Evolutionary conservation across 2,888 invertebrate species (phyloP).

Genomic region (Oligia latruncula): DNA sequence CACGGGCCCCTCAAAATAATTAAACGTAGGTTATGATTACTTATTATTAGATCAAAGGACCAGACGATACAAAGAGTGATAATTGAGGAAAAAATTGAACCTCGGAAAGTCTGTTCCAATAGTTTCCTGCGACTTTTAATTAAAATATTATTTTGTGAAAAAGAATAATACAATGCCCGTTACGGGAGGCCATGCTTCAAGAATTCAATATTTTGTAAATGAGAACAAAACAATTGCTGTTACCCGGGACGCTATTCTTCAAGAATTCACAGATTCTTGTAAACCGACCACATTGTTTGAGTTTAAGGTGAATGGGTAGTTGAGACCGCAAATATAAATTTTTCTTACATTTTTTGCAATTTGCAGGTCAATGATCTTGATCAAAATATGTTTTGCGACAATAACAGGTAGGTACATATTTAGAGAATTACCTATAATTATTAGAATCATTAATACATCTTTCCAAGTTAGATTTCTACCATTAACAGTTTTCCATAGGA

Average conservation of each 20-base stretch:
- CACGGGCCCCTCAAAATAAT: no score
- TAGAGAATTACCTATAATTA: no score
- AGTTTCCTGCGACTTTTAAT: neutral
- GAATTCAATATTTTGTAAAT: slow-evolving; percentile 14
- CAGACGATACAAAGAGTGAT: neutral
- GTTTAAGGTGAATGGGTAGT: slow-evolving; percentile 1
- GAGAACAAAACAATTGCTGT: neutral
- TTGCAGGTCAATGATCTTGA: no score
- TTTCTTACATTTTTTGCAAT: no score
- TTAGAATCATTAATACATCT: no score
- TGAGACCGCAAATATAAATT: no score
- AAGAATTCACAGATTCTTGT: slow-evolving; percentile 31
- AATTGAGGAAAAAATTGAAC: neutral
- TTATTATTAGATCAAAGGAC: neutral
- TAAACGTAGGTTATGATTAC: neutral
- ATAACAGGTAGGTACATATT: no score
- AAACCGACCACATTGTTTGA: slow-evolving; percentile 27
- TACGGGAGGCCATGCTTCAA: slow-evolving; percentile 9
- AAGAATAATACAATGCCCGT: neutral
- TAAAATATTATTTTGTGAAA: neutral
- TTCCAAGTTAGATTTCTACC: no score
- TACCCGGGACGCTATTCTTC: neutral
- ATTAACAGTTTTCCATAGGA: no score
- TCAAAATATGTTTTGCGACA: no score
- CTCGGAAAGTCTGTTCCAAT: neutral